These are phyloP conservation scores for Cephus spinipes DNA, from an alignment of 2,888 invertebrate genomes.

Conservation along the genomic window DNA sequence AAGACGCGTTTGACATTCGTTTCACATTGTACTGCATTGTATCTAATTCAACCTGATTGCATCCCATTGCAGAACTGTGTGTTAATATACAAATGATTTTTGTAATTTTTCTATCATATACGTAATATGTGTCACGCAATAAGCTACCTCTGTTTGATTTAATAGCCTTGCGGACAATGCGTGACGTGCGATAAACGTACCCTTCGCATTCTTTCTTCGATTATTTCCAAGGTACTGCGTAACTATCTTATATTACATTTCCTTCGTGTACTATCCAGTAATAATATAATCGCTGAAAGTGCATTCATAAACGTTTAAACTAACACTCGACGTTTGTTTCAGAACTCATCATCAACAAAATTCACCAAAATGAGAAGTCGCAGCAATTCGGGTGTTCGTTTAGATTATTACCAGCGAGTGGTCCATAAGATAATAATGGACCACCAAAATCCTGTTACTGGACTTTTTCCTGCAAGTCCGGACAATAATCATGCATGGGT, in stretches of 20 bases:
- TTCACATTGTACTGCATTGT: constrained; percentile 48
- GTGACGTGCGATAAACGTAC: no score
- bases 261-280: no score
- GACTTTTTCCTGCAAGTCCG: constrained; percentile 91
- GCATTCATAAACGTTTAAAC: no score
- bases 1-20: constrained; percentile 50
- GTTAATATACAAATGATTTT: neutral
- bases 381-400: constrained; percentile 90
- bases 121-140: no score
- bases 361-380: constrained; percentile 79
- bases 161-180: no score
- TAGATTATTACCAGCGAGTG: constrained; percentile 96
- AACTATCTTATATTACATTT: no score
- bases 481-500: constrained; percentile 97
- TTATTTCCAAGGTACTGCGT: no score
- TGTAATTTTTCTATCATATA: neutral
- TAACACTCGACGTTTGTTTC: neutral
- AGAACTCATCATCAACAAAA: neutral
- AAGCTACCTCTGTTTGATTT: no score
- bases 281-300: no score
- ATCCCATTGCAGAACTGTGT: neutral
- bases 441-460: constrained; percentile 97
- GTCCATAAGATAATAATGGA: constrained; percentile 94
- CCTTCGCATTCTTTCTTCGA: no score
- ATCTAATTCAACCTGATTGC: constrained; percentile 13